These are phyloP conservation scores for Syrrhaptes paradoxus DNA, from an alignment of 2,113 vertebrate genomes.

Conservation along the genomic window DNA sequence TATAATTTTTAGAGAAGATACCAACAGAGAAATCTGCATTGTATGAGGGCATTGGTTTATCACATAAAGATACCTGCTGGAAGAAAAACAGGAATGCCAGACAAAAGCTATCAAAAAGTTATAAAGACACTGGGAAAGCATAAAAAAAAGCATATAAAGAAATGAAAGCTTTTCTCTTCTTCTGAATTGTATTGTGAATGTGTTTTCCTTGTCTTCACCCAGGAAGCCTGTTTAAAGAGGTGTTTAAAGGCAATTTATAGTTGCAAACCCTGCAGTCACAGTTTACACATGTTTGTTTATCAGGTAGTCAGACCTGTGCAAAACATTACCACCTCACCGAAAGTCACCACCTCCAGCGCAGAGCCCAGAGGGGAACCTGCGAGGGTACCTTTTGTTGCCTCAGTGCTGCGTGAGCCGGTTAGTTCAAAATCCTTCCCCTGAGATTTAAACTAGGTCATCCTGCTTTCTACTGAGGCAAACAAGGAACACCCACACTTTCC, in stretches of 20 bases:
- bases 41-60: background rate
- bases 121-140: background rate
- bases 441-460: background rate
- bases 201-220: background rate
- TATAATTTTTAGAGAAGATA: background rate
- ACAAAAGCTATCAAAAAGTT: background rate
- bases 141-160: background rate
- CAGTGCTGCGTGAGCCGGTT: accelerated
- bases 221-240: background rate
- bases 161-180: background rate
- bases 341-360: background rate
- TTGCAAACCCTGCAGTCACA: background rate
- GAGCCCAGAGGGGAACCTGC: background rate
- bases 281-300: background rate
- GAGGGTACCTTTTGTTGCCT: background rate
- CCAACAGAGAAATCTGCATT: background rate
- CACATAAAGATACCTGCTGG: background rate
- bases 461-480: background rate
- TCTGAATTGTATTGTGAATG: background rate
- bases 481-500: background rate
- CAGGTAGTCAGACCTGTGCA: background rate
- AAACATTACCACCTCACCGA: background rate
- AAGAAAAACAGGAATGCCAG: background rate
- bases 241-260: background rate
- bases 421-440: background rate